Conservation (phyloP, 2,113 vertebrate species). For the Eolophus roseicapilla region DNA sequence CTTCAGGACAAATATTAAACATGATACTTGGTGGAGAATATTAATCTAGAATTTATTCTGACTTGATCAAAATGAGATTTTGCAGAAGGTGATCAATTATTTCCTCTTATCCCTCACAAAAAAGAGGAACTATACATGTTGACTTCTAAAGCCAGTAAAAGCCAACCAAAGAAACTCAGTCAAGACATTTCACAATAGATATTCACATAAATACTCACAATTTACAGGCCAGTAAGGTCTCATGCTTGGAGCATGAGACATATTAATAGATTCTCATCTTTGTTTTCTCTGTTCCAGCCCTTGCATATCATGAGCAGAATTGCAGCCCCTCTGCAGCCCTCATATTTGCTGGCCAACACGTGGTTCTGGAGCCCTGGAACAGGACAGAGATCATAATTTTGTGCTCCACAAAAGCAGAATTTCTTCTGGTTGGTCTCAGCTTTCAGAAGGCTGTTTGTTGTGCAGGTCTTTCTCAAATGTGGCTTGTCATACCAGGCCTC, state of each 20-base stretch:
- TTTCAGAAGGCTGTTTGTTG: background rate
- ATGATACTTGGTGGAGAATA: background rate
- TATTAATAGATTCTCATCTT: background rate
- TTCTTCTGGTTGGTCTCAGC: background rate
- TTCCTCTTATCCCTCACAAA: background rate
- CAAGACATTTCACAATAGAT: background rate
- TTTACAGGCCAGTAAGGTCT: background rate
- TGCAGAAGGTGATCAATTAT: background rate
- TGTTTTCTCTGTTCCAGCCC: background rate
- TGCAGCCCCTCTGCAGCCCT: background rate
- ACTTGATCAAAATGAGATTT: background rate
- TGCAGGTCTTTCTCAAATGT: background rate
- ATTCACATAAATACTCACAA: background rate
- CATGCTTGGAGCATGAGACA: background rate
- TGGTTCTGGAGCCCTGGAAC: background rate
- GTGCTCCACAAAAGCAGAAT: background rate
- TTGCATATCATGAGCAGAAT: background rate
- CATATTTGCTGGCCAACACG: rapidly evolving
- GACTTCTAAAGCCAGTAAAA: background rate
- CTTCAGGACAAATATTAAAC: background rate
- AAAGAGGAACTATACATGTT: background rate
- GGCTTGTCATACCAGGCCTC: background rate
- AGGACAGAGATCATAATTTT: background rate
- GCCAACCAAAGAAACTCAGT: background rate
- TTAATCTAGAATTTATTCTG: background rate